Conservation (phyloP, 1,140 invertebrate species). For the Eriosoma lanigerum region DNA sequence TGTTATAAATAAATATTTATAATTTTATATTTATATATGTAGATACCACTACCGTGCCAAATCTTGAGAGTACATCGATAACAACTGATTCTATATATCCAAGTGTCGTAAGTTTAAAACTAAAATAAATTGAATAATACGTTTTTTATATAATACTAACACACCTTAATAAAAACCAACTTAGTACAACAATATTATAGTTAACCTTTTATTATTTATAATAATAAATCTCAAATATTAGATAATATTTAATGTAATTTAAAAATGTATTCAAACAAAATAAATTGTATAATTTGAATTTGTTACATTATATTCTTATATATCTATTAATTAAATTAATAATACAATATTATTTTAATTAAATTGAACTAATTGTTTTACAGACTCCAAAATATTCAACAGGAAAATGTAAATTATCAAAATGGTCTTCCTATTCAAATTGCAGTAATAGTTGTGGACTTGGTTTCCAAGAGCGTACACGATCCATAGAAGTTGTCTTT, state of each 20-base stretch:
- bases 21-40: no score
- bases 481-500: not conserved
- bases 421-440: slow-evolving; percentile 29
- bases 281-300: not conserved
- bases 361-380: no score
- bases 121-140: not conserved
- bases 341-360: no score
- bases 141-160: not conserved
- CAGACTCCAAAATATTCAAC: slow-evolving; percentile 18
- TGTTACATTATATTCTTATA: no score
- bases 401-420: slow-evolving; percentile 24
- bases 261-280: no score
- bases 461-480: slow-evolving; percentile 25
- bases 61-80: slow-evolving; percentile 3
- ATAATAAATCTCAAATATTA: no score
- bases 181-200: no score
- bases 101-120: slow-evolving; percentile 23
- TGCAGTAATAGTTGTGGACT: slow-evolving; percentile 25
- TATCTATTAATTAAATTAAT: no score
- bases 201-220: no score
- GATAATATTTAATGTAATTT: no score
- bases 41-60: not conserved
- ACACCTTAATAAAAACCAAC: not conserved
- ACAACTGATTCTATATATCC: not conserved
- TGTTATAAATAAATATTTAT: no score